Evolutionary conservation across 1,140 invertebrate genomes (phyloP), one percentile per base, ranked within the genome.

Genomic region (Eumeta japonica): DNA sequence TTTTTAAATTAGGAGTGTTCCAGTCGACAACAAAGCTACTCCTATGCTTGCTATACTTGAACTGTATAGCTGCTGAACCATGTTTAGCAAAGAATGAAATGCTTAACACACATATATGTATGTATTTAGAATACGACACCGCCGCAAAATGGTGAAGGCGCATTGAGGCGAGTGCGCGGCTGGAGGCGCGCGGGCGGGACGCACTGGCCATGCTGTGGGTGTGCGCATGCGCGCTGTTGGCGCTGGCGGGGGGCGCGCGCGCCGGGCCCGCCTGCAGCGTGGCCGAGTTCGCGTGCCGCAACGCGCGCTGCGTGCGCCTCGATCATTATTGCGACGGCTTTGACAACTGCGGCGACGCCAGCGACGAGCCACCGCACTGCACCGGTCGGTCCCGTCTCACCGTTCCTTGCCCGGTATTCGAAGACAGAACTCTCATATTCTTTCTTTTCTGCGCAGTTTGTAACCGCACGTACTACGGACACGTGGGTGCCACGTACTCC

Each of bases 381-480:
- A 88, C 88, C 57, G 84, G 85, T 87, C 29, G 12, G 29, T 31
- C 7, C n/a, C 9, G 9, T 9, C 7, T 9, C n/a, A 27, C 24
- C n/a, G n/a, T 9, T 27, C 7, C 7, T 27, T 9, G 24, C 24
- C 24, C 24, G n/a, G 24, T 27, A 27, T 9, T 27, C 24, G 24
- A 9, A 27, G n/a, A 9, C n/a, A 9, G 24, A 27, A 27, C 24
- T 9, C n/a, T n/a, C n/a, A 27, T 27, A 27, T 9, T 27, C 7
- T n/a, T n/a, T n/a, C n/a, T n/a, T n/a, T n/a, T n/a, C n/a, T n/a
- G 5, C 20, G 14, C 79, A 75, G 87, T 86, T 27, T 92, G 89
- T 74, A 92, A 92, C 65, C 81, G 89, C 41, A 92, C 89, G 17
- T 92, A 91, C 66, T 90, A 92, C 63, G 89, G 89, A n/a, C 87